Conservation (phyloP, 2,797 vertebrate species). For the Chromobotia macracanthus region DNA sequence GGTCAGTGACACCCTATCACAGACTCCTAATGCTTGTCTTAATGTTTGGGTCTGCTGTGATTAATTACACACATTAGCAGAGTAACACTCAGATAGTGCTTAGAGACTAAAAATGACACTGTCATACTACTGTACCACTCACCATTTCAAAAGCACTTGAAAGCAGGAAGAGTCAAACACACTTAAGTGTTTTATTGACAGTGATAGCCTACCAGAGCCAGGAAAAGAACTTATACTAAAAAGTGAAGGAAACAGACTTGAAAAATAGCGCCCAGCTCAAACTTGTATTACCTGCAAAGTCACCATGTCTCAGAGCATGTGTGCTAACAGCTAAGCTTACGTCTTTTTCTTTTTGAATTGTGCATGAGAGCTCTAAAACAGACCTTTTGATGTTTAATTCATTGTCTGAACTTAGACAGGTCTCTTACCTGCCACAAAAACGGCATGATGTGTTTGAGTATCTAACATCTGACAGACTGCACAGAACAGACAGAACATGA, state of each 20-base stretch:
- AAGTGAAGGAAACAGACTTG: neutral
- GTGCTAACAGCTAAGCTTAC: neutral
- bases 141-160: neutral
- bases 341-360: neutral
- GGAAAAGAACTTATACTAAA: neutral
- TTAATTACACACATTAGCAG: neutral
- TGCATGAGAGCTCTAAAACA: neutral
- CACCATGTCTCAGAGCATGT: neutral
- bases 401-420: constrained; percentile 11
- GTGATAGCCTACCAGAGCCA: neutral
- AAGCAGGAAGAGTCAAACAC: neutral
- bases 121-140: neutral
- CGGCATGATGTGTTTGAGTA: constrained; percentile 69
- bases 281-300: neutral
- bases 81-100: neutral
- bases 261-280: neutral
- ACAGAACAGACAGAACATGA: constrained; percentile 63
- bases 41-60: constrained; percentile 26
- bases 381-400: neutral
- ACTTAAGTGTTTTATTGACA: neutral
- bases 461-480: constrained; percentile 76
- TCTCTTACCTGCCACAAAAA: constrained; percentile 79
- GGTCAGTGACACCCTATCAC: constrained; percentile 17
- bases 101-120: constrained; percentile 11
- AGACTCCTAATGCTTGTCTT: neutral